phyloP scores from a whole-genome alignment of 2,888 invertebrate genomes.

The Vanessa cardui region DNA sequence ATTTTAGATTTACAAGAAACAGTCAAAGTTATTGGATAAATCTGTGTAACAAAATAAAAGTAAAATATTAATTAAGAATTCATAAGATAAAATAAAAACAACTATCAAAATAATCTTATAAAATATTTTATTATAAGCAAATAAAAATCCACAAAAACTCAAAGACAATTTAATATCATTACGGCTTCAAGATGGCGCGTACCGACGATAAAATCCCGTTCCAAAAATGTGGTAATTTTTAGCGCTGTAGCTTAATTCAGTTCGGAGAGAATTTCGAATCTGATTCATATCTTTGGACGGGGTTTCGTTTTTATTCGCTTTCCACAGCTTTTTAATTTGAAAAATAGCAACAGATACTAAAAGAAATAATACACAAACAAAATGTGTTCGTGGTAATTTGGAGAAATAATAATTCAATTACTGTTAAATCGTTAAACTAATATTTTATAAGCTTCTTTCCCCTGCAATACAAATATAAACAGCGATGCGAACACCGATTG shows the following conservation, averaged over 20 bases:
- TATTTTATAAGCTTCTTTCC: slow-evolving; percentile 15
- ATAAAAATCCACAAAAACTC: neutral
- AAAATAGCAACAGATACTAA: slow-evolving; percentile 49
- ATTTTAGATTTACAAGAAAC: no score
- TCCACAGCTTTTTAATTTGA: slow-evolving; percentile 56
- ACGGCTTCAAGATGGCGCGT: slow-evolving; percentile 20
- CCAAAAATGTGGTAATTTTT: slow-evolving; percentile 66
- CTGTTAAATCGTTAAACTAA: slow-evolving; percentile 1
- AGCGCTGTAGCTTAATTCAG: slow-evolving; percentile 68
- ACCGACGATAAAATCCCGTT: slow-evolving; percentile 27
- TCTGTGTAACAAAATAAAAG: no score
- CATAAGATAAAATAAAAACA: no score
- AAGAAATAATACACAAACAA: slow-evolving; percentile 12
- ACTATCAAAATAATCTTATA: no score
- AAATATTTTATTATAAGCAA: neutral
- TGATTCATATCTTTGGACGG: slow-evolving; percentile 67
- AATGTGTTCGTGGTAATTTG: neutral
- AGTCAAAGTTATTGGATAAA: no score
- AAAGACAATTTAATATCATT: slow-evolving; percentile 13
- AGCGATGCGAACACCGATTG: slow-evolving; percentile 30
- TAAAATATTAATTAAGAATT: no score
- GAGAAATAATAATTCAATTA: neutral
- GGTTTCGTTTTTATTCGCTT: slow-evolving; percentile 60
- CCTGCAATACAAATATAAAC: slow-evolving; percentile 25
- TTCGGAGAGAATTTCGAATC: slow-evolving; percentile 55